Evolutionary conservation across 92 coral and sea anemone species (phyloP), one percentile per base, ranked within the genome.

Genomic region (Scolanthus callimorphus): DNA sequence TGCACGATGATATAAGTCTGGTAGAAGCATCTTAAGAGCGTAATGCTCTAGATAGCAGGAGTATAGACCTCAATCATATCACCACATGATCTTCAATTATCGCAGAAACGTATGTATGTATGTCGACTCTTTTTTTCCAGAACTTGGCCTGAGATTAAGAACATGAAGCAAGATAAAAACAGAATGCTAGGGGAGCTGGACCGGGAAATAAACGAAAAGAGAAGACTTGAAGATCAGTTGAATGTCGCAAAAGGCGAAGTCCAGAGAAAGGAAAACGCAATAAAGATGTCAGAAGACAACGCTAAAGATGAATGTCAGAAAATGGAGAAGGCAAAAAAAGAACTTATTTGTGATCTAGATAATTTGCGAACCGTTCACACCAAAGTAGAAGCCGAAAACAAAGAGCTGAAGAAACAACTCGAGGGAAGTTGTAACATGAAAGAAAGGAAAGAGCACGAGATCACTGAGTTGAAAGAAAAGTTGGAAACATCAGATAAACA

Each of bases 131-230:
- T n/a, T n/a, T n/a, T n/a, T 9, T 52, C 73, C 9, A 81, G 78
- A 13, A 39, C 78, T 30, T 56, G 63, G 25, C 61, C 70, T 25
- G 79, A 80, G 54, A 47, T 71, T 17, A 77, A 71, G 23, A 57
- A 55, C 39, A 49, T 69, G 23, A 74, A 83, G 54, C 86, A 80
- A 56, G 90, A 83, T 26, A 83, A 78, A 47, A 77, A 71, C 34
- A 39, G 34, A 1, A 50, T 83, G 66, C 55, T 83, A 11, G 57
- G 51, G 31, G 69, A 83, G 17, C 49, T 83, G 13, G 85, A 83
- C 37, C 76, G 66, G 29, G 90, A 83, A 57, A 26, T 45, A 11
- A 11, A 51, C 30, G 43, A 31, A 13, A 80, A 67, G 57, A 80
- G 73, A 38, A 80, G 66, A 34, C 26, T 80, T 28, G 80, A 65